Evolutionary conservation across 2,797 vertebrate species (phyloP).

Genomic region (Mus spretus): DNA sequence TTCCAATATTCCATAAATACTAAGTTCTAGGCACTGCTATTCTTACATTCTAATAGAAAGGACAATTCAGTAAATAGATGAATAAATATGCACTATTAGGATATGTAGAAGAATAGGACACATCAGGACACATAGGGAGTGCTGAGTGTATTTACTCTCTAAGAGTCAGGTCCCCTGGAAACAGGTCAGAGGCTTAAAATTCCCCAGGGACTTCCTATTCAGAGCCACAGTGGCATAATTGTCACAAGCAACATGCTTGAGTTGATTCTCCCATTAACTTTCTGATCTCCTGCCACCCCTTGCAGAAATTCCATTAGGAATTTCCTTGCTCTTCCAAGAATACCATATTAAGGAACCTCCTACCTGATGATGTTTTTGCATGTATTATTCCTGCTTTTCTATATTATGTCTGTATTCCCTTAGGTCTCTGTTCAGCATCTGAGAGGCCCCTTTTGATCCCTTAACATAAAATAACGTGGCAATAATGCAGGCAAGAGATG

Average conservation of each 20-base stretch:
- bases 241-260: background rate
- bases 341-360: background rate
- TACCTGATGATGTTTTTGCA: background rate
- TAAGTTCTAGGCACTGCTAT: background rate
- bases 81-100: background rate
- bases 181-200: background rate
- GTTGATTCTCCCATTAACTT: background rate
- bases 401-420: too few relatives aligned
- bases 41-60: background rate
- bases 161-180: background rate
- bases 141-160: background rate
- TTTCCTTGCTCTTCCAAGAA: background rate
- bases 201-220: background rate
- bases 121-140: background rate
- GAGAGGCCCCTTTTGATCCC: background rate
- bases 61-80: background rate
- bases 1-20: background rate
- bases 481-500: background rate
- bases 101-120: background rate
- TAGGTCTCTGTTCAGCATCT: background rate
- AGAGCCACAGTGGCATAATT: background rate
- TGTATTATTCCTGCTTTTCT: background rate
- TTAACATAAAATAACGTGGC: background rate
- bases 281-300: background rate
- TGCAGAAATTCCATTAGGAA: background rate